Evolutionary conservation across 2,888 invertebrate species (phyloP).

Genomic region (Stenchaetothrips biformis): DNA sequence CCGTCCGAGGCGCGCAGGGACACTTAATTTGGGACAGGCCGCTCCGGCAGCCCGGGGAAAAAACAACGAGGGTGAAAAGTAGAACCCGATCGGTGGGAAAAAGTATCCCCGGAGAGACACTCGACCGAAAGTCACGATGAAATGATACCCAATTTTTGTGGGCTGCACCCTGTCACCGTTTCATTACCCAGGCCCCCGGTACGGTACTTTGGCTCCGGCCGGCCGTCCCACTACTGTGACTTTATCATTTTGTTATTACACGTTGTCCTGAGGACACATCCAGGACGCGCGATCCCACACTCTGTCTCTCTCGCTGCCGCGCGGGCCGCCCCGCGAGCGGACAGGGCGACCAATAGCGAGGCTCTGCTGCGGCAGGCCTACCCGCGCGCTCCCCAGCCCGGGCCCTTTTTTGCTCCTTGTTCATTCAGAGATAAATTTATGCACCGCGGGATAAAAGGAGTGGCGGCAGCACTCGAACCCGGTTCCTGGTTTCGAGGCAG

Average conservation of each 20-base stretch:
- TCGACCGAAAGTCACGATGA: not conserved
- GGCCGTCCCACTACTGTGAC: not conserved
- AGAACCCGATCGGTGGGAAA: not conserved
- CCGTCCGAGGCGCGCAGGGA: not conserved
- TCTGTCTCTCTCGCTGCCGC: no score
- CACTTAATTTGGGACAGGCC: conserved; percentile 15
- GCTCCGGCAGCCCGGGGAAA: not conserved
- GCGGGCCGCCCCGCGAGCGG: no score
- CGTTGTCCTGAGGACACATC: not conserved
- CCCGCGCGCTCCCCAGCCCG: no score
- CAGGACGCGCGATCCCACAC: no score
- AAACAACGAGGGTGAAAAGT: not conserved
- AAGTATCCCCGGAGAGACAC: not conserved
- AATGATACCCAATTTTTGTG: conserved; percentile 9
- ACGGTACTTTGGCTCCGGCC: not conserved
- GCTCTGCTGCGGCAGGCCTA: no score
- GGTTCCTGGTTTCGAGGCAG: not conserved
- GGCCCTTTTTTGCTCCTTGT: no score
- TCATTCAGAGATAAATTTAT: not conserved
- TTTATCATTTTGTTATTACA: not conserved
- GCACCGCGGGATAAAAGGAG: not conserved
- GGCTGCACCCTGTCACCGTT: not conserved
- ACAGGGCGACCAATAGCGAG: no score
- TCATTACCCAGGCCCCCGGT: not conserved
- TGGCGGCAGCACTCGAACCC: not conserved